These are phyloP conservation scores for Falco cherrug DNA, from an alignment of 2,797 vertebrate species.

Conservation along the genomic window DNA sequence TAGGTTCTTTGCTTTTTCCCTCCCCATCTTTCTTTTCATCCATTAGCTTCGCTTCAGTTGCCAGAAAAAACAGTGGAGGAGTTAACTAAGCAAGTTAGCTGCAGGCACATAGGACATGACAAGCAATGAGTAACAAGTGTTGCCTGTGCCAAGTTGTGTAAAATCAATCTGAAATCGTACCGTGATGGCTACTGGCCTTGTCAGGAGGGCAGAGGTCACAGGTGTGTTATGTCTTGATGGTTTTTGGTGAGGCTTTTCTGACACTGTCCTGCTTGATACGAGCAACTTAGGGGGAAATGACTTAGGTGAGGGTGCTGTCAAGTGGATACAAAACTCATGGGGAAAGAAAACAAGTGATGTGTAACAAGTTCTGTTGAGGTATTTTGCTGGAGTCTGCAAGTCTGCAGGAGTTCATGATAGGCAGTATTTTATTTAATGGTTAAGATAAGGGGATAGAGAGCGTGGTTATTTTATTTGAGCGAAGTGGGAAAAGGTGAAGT, in stretches of 20 bases:
- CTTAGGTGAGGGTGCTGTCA: neutral
- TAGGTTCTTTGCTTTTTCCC: neutral
- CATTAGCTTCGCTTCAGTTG: neutral
- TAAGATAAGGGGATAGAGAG: neutral
- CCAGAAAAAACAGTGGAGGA: neutral
- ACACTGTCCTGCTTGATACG: fast-evolving
- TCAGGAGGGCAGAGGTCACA: neutral
- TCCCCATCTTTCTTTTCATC: neutral
- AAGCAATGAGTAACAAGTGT: neutral
- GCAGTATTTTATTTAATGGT: neutral
- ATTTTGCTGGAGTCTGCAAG: neutral
- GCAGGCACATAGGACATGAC: neutral
- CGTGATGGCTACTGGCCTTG: neutral
- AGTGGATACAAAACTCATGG: neutral
- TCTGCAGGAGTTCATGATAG: neutral
- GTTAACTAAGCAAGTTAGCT: neutral
- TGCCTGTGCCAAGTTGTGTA: neutral
- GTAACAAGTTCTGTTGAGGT: neutral
- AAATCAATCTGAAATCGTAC: neutral
- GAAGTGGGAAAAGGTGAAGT: neutral
- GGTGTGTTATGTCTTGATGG: fast-evolving
- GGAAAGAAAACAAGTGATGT: neutral
- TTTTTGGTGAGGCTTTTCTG: neutral
- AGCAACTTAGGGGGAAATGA: neutral
- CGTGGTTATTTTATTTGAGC: too few relatives aligned